Conservation (phyloP, 2,888 invertebrate genomes). For the Leistus spinibarbis region DNA sequence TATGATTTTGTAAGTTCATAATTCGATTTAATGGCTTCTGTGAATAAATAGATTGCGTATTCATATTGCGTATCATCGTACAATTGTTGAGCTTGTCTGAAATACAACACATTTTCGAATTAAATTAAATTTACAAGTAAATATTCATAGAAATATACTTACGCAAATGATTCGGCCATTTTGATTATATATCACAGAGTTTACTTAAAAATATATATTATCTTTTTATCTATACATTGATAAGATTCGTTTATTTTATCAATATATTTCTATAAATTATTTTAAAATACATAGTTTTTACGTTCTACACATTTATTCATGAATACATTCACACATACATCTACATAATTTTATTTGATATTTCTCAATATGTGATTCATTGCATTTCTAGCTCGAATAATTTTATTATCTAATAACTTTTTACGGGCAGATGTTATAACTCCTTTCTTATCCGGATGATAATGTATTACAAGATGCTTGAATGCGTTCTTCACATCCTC, state of each 20-base stretch:
- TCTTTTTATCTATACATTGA: not conserved
- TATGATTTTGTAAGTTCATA: slow-evolving; percentile 2
- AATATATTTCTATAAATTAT: not conserved
- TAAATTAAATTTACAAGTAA: too few species aligned
- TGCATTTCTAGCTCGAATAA: slow-evolving; percentile 17
- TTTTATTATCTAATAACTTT: slow-evolving; percentile 20
- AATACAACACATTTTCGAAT: too few species aligned
- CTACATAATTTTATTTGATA: not conserved
- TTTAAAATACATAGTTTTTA: too few species aligned
- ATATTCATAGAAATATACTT: too few species aligned
- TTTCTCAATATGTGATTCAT: not conserved
- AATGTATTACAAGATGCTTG: not conserved
- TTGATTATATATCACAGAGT: not conserved
- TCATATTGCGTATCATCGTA: slow-evolving; percentile 20
- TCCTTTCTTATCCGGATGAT: slow-evolving; percentile 29
- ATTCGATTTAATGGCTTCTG: slow-evolving; percentile 16
- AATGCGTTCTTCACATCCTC: slow-evolving; percentile 13
- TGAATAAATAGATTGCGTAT: slow-evolving; percentile 27
- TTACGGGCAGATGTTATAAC: slow-evolving; percentile 19
- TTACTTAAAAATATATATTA: not conserved
- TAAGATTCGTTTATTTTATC: not conserved
- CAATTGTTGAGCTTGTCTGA: slow-evolving; percentile 22
- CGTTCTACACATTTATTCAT: too few species aligned
- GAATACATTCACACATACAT: not conserved
- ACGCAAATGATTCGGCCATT: not conserved